Evolutionary conservation across 2,113 vertebrate species (phyloP).

Genomic region (Hypanus sabinus): DNA sequence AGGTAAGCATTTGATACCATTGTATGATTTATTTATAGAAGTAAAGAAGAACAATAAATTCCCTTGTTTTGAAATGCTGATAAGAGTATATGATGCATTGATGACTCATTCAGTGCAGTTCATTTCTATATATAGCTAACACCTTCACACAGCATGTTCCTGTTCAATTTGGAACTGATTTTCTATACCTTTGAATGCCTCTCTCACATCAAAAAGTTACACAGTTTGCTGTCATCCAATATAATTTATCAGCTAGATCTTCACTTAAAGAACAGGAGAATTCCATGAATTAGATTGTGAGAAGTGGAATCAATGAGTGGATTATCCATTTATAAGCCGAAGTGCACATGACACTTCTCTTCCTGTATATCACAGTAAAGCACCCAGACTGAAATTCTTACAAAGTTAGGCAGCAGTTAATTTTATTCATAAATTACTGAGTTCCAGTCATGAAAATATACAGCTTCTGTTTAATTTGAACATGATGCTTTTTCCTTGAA

Average conservation of each 20-base stretch:
- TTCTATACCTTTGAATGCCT: not conserved
- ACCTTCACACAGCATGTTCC: not conserved
- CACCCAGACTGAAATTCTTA: not conserved
- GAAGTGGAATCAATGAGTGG: not conserved
- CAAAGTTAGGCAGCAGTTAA: not conserved
- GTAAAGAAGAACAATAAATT: not conserved
- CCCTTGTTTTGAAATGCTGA: conserved; percentile 8
- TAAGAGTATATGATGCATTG: not conserved
- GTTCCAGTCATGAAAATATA: too few relatives aligned
- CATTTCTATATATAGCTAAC: conserved; percentile 21
- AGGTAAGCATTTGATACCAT: conserved; percentile 57
- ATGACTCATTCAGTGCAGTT: conserved; percentile 14
- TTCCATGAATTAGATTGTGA: not conserved
- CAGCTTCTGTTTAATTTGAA: not conserved
- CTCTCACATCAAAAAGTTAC: not conserved
- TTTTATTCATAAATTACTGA: not conserved
- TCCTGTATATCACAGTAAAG: not conserved
- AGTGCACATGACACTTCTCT: not conserved
- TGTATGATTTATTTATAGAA: not conserved
- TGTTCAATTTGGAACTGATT: not conserved
- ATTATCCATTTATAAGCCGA: not conserved
- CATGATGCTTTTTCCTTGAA: not conserved
- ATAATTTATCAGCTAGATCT: not conserved
- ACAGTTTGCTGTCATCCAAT: not conserved
- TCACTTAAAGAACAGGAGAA: not conserved